Conservation (phyloP, 2,797 vertebrate species). For the Trachops cirrhosus region DNA sequence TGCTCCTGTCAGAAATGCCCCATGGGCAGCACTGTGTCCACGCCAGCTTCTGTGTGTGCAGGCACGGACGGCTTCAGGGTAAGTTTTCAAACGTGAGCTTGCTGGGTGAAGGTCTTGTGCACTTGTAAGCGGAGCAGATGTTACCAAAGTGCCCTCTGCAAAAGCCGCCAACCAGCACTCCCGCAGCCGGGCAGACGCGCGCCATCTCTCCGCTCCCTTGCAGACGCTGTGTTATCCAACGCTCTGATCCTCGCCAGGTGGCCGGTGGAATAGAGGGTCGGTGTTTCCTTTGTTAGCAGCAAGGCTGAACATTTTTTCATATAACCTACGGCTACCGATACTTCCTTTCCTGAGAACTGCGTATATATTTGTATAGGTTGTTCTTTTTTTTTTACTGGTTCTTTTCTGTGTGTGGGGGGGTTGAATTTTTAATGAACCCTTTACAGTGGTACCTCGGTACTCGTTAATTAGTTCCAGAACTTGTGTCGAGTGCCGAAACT, state of each 20-base stretch:
- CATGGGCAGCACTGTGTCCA: fast-evolving
- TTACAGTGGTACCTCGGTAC: not conserved
- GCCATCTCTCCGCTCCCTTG: not conserved
- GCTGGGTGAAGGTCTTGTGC: not conserved
- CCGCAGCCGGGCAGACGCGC: fast-evolving
- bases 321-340: not conserved
- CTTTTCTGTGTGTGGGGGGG: not conserved
- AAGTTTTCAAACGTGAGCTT: not conserved
- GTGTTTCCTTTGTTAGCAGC: too few species aligned
- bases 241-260: fast-evolving
- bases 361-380: not conserved
- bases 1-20: too few species aligned
- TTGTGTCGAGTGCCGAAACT: not conserved
- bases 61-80: not conserved
- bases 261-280: fast-evolving
- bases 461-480: not conserved
- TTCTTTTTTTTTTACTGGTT: too few species aligned
- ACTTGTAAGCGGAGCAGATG: too few species aligned
- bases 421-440: not conserved
- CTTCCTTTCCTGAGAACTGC: not conserved
- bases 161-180: not conserved
- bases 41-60: fast-evolving
- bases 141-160: not conserved
- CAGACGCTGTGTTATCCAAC: fast-evolving
- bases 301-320: not conserved